Evolutionary conservation across 2,888 invertebrate genomes (phyloP), one percentile per base, ranked within the genome.

Genomic region (Ophonus ardosiacus): DNA sequence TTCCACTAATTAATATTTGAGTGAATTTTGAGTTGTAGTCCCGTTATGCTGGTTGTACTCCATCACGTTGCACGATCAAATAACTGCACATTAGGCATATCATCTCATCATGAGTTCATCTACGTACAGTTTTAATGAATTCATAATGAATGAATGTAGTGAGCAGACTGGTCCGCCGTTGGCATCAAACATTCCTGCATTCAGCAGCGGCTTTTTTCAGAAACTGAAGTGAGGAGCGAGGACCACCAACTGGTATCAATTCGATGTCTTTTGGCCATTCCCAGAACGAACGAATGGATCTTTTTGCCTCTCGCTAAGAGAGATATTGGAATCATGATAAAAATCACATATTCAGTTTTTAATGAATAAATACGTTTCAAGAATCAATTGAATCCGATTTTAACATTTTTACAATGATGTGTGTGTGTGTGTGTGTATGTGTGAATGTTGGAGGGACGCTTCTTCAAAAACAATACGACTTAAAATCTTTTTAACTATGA

Each of bases 41-140:
- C 43, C 43, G 43, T 51, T 51, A 51, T 6, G 31, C 6, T 31
- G 7, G 7, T 6, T 6, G 31, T 31, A 10, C 13, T 38, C 68
- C 24, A 68, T 68, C 68, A 68, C 38, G 13, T 51, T 38, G 68
- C 68, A 68, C 5, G 31, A 68, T 31, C 38, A 68, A 17, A 59
- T 68, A 68, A 68, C 68, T 38, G 68, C 68, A 68, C 68, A 68
- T 68, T 68, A 38, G 15, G 24, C 24, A 68, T 68, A 68, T 68
- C 68, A 68, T 68, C 68, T 24, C 15, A 24, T 38, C 68, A 68
- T n/a, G 31, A 68, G 31, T 31, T 31, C 24, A 68, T 38, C 31
- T 38, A 7, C 68, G 68, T 68, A 68, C 68, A 68, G 31, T 63
- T 68, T 68, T 68, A 68, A 68, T 68, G 24, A 68, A 68, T 68